Evolutionary conservation across 1,140 invertebrate species (phyloP), one percentile per base, ranked within the genome.

Genomic region (Phocides pigmalion): DNA sequence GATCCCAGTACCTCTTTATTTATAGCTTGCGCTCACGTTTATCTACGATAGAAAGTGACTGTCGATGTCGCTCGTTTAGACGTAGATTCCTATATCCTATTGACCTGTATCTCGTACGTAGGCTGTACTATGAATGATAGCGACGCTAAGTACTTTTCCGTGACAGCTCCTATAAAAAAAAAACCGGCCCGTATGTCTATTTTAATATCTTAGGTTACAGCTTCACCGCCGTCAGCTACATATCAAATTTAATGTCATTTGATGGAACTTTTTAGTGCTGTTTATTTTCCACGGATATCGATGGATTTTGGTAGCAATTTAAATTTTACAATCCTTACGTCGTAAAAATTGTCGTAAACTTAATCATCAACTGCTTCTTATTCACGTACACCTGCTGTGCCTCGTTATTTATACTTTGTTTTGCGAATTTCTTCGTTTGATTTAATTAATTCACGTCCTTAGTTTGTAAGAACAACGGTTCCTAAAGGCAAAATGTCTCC

Each of bases 301-400:
- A 50, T 58, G 20, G 9, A 39, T 53, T 59, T 54, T 61, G 56
- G 63, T 68, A 47, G 58, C 54, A 12, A 62, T 67, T 77, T 70
- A 20, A 66, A 66, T 62, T 76, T 72, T 74, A 81, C 64, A 70
- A 78, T 62, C 59, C 20, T 32, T 46, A 28, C 15, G 62, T 68
- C 70, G 61, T 73, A 70, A 76, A 72, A 67, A 62, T 39, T 61
- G 66, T 74, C 70, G 58, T 74, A 72, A 72, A 72, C 47, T 75
- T 69, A 62, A 74, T 69, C 62, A 66, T 64, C 65, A 66, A 54
- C 56, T 66, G 58, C 72, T 61, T 19, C 20, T 72, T 68, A 67
- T 69, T 68, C 56, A 62, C 37, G 63, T 41, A 61, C 75, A 80
- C 77, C 72, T 80, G 56, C 28, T 47, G 25, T 32, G 54, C 14